Evolutionary conservation across 2,888 invertebrate species (phyloP), one percentile per base, ranked within the genome.

Genomic region (Dicyrtomina minuta): DNA sequence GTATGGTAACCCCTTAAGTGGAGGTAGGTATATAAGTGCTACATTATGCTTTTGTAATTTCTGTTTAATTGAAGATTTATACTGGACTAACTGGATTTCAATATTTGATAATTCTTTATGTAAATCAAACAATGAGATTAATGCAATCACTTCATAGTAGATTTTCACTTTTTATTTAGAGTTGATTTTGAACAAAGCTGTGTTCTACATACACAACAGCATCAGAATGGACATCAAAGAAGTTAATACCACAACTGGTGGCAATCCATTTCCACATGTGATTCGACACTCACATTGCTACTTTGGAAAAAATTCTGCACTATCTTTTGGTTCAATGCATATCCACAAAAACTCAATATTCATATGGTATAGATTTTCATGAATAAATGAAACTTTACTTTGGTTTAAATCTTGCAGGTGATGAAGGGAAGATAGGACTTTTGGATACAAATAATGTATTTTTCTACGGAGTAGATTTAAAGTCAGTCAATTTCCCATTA

Each of bases 401-500:
- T 27, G 58, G 22, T 39, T 41, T 58, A 15, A 15, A 26, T 62
- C 17, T 64, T 68, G 26, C 12, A 72, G 75, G 70, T n/a, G 59
- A 51, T 2, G 55, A 53, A n/a, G 75, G 77, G 51, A 71, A 72
- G 44, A 49, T 74, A 27, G 74, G 68, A 10, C 13, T 77, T 6
- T 24, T 77, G 53, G 75, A 74, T 60, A 13, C 13, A n/a, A 59
- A 70, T 10, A 77, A 75, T 41, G 49, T 68, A 5, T 66, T 77
- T 24, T 73, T 72, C 33, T 43, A 76, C 15, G 77, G 77, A 10
- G 67, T 75, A 33, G 77, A 77, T 51, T 49, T 66, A 6, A 75
- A 77, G 27, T 49, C 27, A 13, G 58, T 69, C 8, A 15, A 70
- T 5, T 72, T 75, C 12, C 71, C 65, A 41, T 44, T 77, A 10